These are phyloP conservation scores for Cotesia chilonis DNA, from an alignment of 1,140 invertebrate genomes.

Conservation along the genomic window DNA sequence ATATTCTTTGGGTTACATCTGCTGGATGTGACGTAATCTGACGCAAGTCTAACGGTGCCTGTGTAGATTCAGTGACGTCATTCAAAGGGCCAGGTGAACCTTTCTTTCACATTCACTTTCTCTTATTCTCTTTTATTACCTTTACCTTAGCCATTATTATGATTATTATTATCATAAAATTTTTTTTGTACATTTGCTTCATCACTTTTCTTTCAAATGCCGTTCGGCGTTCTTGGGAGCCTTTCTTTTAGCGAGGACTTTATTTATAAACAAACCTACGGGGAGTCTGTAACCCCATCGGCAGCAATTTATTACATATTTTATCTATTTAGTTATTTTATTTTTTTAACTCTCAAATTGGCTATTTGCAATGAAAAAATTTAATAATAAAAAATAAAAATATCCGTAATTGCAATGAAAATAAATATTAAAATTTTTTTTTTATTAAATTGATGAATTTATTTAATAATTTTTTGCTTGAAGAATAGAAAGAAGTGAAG, in stretches of 20 bases:
- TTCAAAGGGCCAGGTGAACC: slow-evolving; percentile 26
- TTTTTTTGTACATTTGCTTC: slow-evolving; percentile 30
- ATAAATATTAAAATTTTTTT: too few species aligned
- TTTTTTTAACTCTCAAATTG: slow-evolving; percentile 3
- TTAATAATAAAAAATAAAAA: too few species aligned
- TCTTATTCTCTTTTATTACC: slow-evolving; percentile 33
- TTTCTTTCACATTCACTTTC: slow-evolving; percentile 10
- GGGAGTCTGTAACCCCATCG: slow-evolving; percentile 43
- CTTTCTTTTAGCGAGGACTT: slow-evolving; percentile 14
- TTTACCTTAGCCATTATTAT: slow-evolving; percentile 26
- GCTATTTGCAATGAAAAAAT: too few species aligned
- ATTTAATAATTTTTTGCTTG: background rate
- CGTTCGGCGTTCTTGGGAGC: slow-evolving; percentile 30
- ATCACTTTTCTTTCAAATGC: slow-evolving; percentile 37
- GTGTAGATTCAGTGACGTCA: slow-evolving; percentile 44
- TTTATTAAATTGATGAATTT: background rate
- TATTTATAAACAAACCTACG: slow-evolving; percentile 54
- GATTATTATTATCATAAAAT: slow-evolving; percentile 8
- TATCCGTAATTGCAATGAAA: too few species aligned
- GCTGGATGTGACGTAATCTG: slow-evolving; percentile 50
- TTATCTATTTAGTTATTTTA: slow-evolving; percentile 29
- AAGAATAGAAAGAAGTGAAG: background rate
- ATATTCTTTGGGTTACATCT: slow-evolving; percentile 37
- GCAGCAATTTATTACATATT: slow-evolving; percentile 41
- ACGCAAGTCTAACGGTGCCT: slow-evolving; percentile 51